These are phyloP conservation scores for Ephestia elutella DNA, from an alignment of 1,140 invertebrate genomes.

Conservation along the genomic window DNA sequence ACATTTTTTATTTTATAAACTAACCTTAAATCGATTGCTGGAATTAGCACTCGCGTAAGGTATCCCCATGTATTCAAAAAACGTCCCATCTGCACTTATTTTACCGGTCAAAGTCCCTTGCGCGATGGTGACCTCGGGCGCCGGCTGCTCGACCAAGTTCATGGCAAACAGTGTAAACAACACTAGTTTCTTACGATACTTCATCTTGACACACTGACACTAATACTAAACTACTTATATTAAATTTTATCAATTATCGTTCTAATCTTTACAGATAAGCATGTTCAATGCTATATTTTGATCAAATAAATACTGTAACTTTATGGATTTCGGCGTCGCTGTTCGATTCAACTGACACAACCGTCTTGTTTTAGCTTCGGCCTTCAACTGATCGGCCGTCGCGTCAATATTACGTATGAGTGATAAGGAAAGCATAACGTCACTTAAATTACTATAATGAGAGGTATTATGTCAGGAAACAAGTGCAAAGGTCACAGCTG, in stretches of 20 bases:
- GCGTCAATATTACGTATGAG: too few species aligned
- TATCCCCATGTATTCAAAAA: slow-evolving; percentile 58
- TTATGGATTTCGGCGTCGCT: not conserved
- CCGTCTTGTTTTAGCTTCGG: slow-evolving; percentile 9
- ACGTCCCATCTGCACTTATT: slow-evolving; percentile 48
- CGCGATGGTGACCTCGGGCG: slow-evolving; percentile 18
- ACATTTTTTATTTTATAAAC: too few species aligned
- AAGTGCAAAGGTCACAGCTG: too few species aligned
- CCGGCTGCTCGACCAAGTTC: slow-evolving; percentile 26
- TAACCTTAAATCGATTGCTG: slow-evolving; percentile 5
- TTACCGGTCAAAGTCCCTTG: slow-evolving; percentile 35
- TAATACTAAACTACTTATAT: slow-evolving; percentile 8
- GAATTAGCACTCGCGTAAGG: slow-evolving; percentile 44
- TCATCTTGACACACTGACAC: slow-evolving; percentile 24
- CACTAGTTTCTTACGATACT: slow-evolving; percentile 18
- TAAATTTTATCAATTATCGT: not conserved
- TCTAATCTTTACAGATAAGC: not conserved
- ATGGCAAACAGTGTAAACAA: slow-evolving; percentile 24
- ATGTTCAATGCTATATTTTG: not conserved
- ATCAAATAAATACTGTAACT: too few species aligned
- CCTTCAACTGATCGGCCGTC: slow-evolving; percentile 16
- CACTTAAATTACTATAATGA: too few species aligned
- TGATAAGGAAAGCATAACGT: too few species aligned
- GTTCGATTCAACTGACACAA: slow-evolving; percentile 4
- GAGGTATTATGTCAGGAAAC: too few species aligned